Evolutionary conservation across 2,113 vertebrate species (phyloP), one percentile per base, ranked within the genome.

Genomic region (Nothobranchius kuhntae): DNA sequence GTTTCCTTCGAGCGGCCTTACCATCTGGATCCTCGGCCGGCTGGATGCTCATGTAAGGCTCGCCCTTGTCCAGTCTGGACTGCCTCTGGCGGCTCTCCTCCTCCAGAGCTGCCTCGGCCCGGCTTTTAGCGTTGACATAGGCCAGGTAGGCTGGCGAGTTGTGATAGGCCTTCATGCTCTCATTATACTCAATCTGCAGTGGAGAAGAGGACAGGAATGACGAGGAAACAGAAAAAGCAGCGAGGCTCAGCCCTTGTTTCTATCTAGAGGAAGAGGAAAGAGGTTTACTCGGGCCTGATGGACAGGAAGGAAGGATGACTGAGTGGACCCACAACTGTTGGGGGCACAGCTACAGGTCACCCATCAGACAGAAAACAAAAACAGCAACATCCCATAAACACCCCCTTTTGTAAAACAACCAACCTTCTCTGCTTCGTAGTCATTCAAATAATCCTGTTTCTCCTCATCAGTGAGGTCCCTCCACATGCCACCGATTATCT

Each of bases 401-500:
- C 68, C 70, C 72, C 74, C 46, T 12, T 59, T 13, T 75, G 68
- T 77, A 86, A 88, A 89, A 90, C 86, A 87, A 92, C 91, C 90
- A 95, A 99, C 98, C 98, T 99, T 99, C 93, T 99, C 98, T 91
- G 98, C 98, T 95, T 99, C 98, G 93, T 99, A 99, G 94, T 99
- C 98, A 89, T 99, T 99, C 94, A 99, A 95, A 95, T 99, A 99
- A 91, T 99, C 98, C 94, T 99, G 98, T 93, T 99, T 99, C 93
- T 99, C 97, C 95, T 99, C 98, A 95, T 99, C 98, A 90, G 96
- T 98, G 92, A 99, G 97, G 94, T 99, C 98, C 93, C 97, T 96
- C 98, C 98, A 99, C 98, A 99, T 99, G 91, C 98, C 98, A 94
- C 98, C 98, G 93, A 99, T 99, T 92, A 99, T 99, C 96, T 99